These are phyloP conservation scores for Gobio occitaniae DNA, from an alignment of 2,797 vertebrate species.

Conservation along the genomic window DNA sequence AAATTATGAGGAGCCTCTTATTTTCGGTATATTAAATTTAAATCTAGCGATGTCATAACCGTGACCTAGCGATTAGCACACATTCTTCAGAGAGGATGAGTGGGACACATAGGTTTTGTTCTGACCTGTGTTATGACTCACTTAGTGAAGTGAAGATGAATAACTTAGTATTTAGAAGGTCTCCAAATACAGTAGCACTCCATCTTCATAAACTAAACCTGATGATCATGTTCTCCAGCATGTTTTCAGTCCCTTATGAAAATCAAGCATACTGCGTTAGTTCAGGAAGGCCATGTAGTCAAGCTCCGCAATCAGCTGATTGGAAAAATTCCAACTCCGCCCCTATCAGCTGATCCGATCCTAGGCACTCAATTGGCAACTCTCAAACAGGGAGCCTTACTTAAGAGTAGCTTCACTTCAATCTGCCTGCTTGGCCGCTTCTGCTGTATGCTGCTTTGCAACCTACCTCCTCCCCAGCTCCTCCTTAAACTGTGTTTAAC, in stretches of 20 bases:
- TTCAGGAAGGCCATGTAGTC: too few species aligned
- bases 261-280: too few species aligned
- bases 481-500: too few species aligned
- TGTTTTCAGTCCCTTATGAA: not conserved
- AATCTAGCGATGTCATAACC: not conserved
- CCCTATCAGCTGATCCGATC: too few species aligned
- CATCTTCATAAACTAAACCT: not conserved
- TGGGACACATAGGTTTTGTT: not conserved
- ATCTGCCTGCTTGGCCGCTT: too few species aligned
- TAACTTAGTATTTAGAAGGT: not conserved
- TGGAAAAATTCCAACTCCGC: too few species aligned
- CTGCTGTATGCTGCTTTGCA: too few species aligned
- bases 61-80: not conserved
- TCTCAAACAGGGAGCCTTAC: too few species aligned
- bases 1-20: not conserved
- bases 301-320: too few species aligned
- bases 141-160: slow-evolving; percentile 2
- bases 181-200: not conserved
- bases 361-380: too few species aligned
- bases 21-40: not conserved
- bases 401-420: too few species aligned
- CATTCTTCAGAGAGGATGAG: not conserved
- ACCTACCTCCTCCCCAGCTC: too few species aligned
- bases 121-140: not conserved
- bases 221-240: not conserved